Conservation (phyloP, 2,888 invertebrate species). For the Apodemia mormo region DNA sequence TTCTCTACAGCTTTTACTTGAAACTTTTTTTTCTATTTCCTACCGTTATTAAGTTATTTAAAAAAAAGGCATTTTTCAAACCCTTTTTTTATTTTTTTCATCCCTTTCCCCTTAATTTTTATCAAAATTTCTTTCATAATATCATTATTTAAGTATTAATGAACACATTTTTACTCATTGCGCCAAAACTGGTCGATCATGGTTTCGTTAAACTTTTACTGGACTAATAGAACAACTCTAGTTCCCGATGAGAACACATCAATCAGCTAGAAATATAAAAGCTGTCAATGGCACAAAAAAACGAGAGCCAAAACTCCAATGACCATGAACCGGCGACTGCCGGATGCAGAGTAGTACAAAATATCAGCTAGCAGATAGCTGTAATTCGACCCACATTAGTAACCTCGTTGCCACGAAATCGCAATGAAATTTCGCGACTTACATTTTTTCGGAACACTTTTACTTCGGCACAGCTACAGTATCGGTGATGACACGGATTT, state of each 20-base stretch:
- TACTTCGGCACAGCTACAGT: slow-evolving; percentile 67
- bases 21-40: too few relatives aligned
- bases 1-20: too few relatives aligned
- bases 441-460: slow-evolving; percentile 79
- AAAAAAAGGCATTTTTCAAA: too few relatives aligned
- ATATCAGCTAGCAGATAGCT: slow-evolving; percentile 69
- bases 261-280: slow-evolving; percentile 14
- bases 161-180: too few relatives aligned
- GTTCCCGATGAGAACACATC: neutral
- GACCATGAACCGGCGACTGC: slow-evolving; percentile 58
- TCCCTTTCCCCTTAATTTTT: too few relatives aligned
- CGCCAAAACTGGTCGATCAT: too few relatives aligned
- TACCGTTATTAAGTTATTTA: too few relatives aligned
- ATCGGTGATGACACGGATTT: slow-evolving; percentile 77
- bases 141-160: too few relatives aligned
- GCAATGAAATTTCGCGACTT: slow-evolving; percentile 80
- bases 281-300: slow-evolving; percentile 22
- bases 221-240: neutral
- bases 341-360: slow-evolving; percentile 60
- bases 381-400: slow-evolving; percentile 76
- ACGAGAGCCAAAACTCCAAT: slow-evolving; percentile 45
- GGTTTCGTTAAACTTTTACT: too few relatives aligned
- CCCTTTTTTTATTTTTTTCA: too few relatives aligned
- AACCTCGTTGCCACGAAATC: slow-evolving; percentile 78
- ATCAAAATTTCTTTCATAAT: too few relatives aligned